These are phyloP conservation scores for Isurus oxyrinchus DNA, from an alignment of 2,113 vertebrate species.

Conservation along the genomic window DNA sequence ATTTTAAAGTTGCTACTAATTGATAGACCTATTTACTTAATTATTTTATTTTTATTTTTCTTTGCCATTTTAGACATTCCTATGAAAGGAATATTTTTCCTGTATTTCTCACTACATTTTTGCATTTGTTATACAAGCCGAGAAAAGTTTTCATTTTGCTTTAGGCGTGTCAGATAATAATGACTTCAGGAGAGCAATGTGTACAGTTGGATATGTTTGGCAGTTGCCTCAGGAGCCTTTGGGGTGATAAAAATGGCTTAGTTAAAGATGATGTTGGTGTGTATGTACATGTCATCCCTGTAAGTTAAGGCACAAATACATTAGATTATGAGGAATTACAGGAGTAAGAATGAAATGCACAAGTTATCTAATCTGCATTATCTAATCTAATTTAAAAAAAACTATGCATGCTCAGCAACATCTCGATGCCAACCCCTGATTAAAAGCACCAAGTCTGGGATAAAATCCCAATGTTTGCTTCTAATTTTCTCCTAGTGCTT, in stretches of 20 bases:
- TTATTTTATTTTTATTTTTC: neutral
- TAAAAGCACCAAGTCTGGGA: neutral
- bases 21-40: neutral
- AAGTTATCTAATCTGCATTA: neutral
- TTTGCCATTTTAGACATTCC: neutral
- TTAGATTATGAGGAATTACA: neutral
- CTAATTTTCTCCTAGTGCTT: neutral
- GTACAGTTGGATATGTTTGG: neutral
- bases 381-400: neutral
- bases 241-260: neutral
- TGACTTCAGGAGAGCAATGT: constrained; percentile 20
- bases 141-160: neutral
- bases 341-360: neutral
- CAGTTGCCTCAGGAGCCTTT: neutral
- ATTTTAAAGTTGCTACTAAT: neutral
- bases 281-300: neutral
- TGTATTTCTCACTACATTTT: neutral
- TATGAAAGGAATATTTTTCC: neutral
- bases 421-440: neutral
- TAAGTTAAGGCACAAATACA: neutral
- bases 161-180: neutral
- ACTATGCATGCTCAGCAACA: neutral
- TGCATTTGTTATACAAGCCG: neutral
- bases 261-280: no score
- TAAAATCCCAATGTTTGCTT: neutral